phyloP scores from a whole-genome alignment of 2,797 vertebrate species.

The Trematomus bernacchii region DNA sequence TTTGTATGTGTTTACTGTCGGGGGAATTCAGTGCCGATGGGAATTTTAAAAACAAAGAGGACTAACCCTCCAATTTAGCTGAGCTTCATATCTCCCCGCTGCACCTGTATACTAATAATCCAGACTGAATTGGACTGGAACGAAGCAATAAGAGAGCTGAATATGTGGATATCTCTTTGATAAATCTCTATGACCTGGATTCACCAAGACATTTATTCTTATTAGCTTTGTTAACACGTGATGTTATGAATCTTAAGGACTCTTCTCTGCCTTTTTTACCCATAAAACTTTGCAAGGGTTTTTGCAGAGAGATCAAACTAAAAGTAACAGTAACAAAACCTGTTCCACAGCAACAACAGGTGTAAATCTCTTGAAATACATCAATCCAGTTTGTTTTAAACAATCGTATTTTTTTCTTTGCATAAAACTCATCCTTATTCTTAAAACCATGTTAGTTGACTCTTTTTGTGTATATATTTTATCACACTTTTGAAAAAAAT shows the following conservation, averaged over 20 bases:
- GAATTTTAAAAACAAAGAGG: conserved; percentile 44
- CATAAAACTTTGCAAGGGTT: neutral
- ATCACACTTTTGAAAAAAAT: too few species aligned
- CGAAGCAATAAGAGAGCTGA: neutral
- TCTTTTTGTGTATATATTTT: neutral
- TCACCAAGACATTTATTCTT: neutral
- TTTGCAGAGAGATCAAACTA: neutral
- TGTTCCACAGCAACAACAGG: neutral
- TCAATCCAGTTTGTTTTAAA: neutral
- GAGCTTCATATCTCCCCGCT: conserved; percentile 19
- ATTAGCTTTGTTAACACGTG: neutral
- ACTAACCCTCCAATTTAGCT: conserved; percentile 47
- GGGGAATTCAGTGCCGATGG: conserved; percentile 16
- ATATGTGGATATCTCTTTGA: neutral
- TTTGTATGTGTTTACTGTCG: conserved; percentile 11
- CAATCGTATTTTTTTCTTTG: neutral
- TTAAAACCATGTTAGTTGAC: too few species aligned
- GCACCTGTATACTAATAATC: conserved; percentile 40
- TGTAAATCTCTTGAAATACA: neutral
- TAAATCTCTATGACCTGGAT: neutral
- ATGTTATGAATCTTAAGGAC: neutral
- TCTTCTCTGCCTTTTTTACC: neutral
- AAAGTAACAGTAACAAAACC: neutral
- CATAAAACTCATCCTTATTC: too few species aligned
- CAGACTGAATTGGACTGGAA: neutral